A percentile compares a stretch with the other conserved stretches of the same genome.
phyloP scores from a whole-genome alignment of 2,113 vertebrate species.

The Oreotragus oreotragus region DNA sequence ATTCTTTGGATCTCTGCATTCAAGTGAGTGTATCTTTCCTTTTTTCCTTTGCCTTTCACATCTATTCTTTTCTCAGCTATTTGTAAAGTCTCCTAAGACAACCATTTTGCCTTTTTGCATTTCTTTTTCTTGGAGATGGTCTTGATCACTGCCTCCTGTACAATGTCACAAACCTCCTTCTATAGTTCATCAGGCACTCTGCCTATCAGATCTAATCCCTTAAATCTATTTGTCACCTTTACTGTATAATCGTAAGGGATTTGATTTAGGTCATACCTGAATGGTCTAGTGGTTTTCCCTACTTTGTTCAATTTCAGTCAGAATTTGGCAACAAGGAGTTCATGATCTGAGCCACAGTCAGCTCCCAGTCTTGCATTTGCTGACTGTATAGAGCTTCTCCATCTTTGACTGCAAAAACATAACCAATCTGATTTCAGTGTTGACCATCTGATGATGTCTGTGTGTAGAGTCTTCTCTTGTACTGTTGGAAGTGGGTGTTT shows the following conservation, averaged over 20 bases:
- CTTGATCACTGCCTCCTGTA: neutral
- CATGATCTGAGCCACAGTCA: neutral
- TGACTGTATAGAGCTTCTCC: neutral
- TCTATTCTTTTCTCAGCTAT: neutral
- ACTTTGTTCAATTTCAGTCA: neutral
- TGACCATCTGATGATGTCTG: neutral
- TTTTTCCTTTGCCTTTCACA: neutral
- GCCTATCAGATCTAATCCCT: neutral
- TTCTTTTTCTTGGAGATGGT: neutral
- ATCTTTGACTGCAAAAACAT: neutral
- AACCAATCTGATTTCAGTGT: neutral
- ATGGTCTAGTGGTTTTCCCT: neutral
- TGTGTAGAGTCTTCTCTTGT: neutral
- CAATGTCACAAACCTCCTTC: neutral
- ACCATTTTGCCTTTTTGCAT: neutral
- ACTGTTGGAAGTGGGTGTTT: neutral
- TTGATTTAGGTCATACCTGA: neutral
- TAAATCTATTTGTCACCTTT: neutral
- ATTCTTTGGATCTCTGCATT: neutral
- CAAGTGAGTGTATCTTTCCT: neutral
- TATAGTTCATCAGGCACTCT: neutral
- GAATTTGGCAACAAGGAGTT: neutral
- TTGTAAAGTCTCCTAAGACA: neutral
- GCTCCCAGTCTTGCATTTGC: neutral
- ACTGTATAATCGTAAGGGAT: neutral